phyloP scores from a whole-genome alignment of 2,797 vertebrate genomes.

The Anolis apletophallus region DNA sequence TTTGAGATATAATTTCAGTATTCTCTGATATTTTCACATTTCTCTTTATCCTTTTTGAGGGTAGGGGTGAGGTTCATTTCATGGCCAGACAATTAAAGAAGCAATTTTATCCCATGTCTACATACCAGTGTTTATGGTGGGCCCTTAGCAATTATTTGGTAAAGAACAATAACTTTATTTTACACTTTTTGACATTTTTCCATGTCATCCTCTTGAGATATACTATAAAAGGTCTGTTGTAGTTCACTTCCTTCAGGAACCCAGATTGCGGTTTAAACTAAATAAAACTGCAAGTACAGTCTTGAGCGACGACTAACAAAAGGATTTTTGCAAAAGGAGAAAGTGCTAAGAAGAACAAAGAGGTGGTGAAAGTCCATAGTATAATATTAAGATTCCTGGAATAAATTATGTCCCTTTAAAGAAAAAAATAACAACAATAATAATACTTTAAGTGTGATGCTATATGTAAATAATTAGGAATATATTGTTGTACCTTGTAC shows the following conservation, averaged over 20 bases:
- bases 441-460: slow-evolving; percentile 70
- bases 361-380: slow-evolving; percentile 67
- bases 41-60: background rate
- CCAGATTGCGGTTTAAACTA: slow-evolving; percentile 68
- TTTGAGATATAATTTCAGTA: slow-evolving; percentile 13
- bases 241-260: slow-evolving; percentile 38
- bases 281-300: slow-evolving; percentile 72
- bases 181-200: slow-evolving; percentile 49
- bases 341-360: slow-evolving; percentile 72
- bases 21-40: background rate
- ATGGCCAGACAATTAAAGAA: fast-evolving
- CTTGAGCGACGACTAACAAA: slow-evolving; percentile 59
- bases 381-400: slow-evolving; percentile 65
- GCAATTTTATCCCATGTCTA: slow-evolving; percentile 36
- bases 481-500: slow-evolving; percentile 69
- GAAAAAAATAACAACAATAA: slow-evolving; percentile 71
- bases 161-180: slow-evolving; percentile 55
- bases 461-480: slow-evolving; percentile 73
- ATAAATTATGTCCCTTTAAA: slow-evolving; percentile 74
- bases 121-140: slow-evolving; percentile 32
- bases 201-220: slow-evolving; percentile 34
- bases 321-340: slow-evolving; percentile 64
- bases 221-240: slow-evolving; percentile 16
- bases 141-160: slow-evolving; percentile 55
- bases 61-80: no score